Evolutionary conservation across 2,888 invertebrate genomes (phyloP).

Genomic region (Parapristionchus giblindavisi): DNA sequence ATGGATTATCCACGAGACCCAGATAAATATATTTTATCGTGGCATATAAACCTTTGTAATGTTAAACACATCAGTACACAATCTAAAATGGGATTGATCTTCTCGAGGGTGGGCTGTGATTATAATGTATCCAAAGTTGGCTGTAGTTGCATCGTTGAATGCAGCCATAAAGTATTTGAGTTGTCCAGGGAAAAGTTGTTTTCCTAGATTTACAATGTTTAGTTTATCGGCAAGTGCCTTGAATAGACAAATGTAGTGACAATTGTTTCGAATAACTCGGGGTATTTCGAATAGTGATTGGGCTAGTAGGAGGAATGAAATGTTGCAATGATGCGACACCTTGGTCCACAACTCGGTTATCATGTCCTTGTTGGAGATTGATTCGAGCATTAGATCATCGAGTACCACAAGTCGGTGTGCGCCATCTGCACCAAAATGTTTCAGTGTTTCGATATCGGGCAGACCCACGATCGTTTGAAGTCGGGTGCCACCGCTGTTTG

Average conservation of each 20-base stretch:
- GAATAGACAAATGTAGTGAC: conserved; percentile 9
- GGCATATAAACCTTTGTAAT: neutral
- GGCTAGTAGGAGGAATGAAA: neutral
- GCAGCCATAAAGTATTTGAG: neutral
- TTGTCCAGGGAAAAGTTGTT: conserved; percentile 6
- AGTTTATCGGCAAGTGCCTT: neutral
- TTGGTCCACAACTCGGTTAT: neutral
- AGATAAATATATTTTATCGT: too few relatives aligned
- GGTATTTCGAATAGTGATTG: conserved; percentile 20
- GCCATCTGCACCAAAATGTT: neutral
- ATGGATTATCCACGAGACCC: too few relatives aligned
- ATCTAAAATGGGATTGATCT: neutral
- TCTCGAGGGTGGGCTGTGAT: conserved; percentile 14
- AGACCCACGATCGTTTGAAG: neutral
- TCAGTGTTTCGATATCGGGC: neutral
- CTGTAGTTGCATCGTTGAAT: neutral
- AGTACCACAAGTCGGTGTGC: neutral
- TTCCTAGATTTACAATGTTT: neutral
- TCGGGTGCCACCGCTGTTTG: too few relatives aligned
- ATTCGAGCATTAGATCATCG: neutral
- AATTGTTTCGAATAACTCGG: neutral
- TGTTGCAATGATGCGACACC: neutral
- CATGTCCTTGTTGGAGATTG: neutral
- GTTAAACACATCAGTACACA: conserved; percentile 1
- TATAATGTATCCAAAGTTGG: neutral